phyloP scores from a whole-genome alignment of 2,797 vertebrate species.

The Melanotaenia parkinsoni region DNA sequence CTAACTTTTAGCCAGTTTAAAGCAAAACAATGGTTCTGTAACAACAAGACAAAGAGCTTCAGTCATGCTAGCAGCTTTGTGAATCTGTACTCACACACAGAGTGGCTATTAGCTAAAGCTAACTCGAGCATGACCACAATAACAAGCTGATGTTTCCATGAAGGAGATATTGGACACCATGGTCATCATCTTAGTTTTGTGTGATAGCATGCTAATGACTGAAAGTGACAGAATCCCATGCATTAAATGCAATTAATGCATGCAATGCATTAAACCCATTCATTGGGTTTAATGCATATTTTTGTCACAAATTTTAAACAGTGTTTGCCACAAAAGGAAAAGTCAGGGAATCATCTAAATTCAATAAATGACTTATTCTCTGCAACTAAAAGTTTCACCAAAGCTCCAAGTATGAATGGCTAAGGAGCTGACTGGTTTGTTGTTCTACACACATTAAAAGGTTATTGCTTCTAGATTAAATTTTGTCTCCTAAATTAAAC shows the following conservation, averaged over 20 bases:
- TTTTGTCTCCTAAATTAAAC: neutral
- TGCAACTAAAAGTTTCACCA: neutral
- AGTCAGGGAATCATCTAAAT: neutral
- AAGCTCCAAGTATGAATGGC: neutral
- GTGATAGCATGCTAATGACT: constrained; percentile 1
- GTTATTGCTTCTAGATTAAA: neutral
- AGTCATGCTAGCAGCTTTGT: neutral
- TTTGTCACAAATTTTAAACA: neutral
- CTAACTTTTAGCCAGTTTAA: neutral
- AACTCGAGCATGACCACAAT: neutral
- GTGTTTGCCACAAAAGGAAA: neutral
- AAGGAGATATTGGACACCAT: neutral
- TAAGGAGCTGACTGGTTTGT: neutral
- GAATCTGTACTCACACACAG: neutral
- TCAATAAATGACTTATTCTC: neutral
- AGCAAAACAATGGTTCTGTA: constrained; percentile 7
- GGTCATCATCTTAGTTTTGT: neutral
- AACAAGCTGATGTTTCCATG: neutral
- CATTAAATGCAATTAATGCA: too few species aligned
- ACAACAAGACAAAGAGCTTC: constrained; percentile 10
- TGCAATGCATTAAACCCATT: neutral
- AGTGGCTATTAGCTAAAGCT: neutral
- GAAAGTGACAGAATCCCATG: neutral
- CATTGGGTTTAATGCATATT: neutral
- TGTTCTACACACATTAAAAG: neutral